Evolutionary conservation across 2,888 invertebrate genomes (phyloP).

Genomic region (Andricus quercusramuli): DNA sequence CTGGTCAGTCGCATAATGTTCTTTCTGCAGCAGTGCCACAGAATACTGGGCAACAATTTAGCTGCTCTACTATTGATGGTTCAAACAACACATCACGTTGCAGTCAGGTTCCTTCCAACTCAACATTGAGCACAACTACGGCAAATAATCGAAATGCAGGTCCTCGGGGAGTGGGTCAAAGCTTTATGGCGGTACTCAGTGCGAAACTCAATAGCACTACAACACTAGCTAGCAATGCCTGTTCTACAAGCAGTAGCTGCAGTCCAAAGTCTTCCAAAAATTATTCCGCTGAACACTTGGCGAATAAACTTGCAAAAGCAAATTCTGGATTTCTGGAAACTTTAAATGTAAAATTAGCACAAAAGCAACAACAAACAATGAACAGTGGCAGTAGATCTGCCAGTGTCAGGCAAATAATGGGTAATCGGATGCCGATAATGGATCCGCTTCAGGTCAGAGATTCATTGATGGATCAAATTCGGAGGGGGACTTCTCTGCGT

Average conservation of each 20-base stretch:
- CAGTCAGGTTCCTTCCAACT: slow-evolving; percentile 53
- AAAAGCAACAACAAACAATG: slow-evolving; percentile 83
- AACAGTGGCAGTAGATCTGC: slow-evolving; percentile 70
- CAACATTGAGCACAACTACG: slow-evolving; percentile 46
- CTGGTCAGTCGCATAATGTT: slow-evolving; percentile 60
- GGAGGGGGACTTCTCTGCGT: slow-evolving; percentile 90
- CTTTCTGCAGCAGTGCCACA: slow-evolving; percentile 53
- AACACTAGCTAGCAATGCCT: slow-evolving; percentile 52
- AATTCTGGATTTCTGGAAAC: slow-evolving; percentile 86
- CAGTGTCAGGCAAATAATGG: slow-evolving; percentile 75
- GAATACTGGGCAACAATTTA: slow-evolving; percentile 65
- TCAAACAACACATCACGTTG: slow-evolving; percentile 59
- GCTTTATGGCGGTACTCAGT: slow-evolving; percentile 86
- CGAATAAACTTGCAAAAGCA: slow-evolving; percentile 78
- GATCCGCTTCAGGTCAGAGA: slow-evolving; percentile 80
- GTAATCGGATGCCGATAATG: slow-evolving; percentile 74
- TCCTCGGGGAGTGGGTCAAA: slow-evolving; percentile 82
- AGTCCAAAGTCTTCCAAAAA: slow-evolving; percentile 74
- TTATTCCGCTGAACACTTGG: slow-evolving; percentile 76
- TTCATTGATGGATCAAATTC: slow-evolving; percentile 96
- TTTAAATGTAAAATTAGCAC: slow-evolving; percentile 88
- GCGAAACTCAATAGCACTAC: slow-evolving; percentile 81
- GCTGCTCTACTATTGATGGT: slow-evolving; percentile 66
- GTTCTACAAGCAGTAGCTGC: slow-evolving; percentile 53
- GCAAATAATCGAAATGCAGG: slow-evolving; percentile 67